Conservation (phyloP, 2,797 vertebrate species). For the Zalophus californianus region DNA sequence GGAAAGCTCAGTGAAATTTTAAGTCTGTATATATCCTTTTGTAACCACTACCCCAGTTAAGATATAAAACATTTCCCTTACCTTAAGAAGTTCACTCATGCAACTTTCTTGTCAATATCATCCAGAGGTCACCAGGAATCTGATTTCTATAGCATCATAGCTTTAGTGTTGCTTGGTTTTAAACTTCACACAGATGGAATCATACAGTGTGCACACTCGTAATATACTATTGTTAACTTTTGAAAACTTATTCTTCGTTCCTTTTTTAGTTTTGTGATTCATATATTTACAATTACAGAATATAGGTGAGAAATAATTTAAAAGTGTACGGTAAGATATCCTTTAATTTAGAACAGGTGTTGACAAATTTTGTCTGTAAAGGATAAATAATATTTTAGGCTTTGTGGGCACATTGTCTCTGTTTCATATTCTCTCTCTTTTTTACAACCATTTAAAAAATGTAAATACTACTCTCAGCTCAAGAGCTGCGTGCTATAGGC, state of each 20-base stretch:
- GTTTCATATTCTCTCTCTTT: neutral
- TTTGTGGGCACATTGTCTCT: neutral
- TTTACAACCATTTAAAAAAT: neutral
- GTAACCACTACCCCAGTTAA: neutral
- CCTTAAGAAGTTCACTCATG: neutral
- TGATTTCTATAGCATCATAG: neutral
- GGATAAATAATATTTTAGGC: neutral
- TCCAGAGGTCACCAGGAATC: neutral
- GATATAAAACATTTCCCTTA: neutral
- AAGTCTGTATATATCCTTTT: neutral
- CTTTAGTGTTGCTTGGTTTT: neutral
- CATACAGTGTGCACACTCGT: neutral
- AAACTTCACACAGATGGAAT: neutral
- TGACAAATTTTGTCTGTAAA: neutral
- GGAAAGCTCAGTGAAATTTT: neutral
- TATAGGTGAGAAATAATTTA: neutral
- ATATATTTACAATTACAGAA: neutral
- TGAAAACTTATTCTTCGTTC: slow-evolving; percentile 6
- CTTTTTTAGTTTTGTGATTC: slow-evolving; percentile 47
- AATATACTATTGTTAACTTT: neutral
- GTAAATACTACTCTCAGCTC: neutral
- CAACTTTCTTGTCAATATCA: neutral
- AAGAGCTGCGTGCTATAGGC: neutral
- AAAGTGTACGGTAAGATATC: neutral
- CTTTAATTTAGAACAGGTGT: slow-evolving; percentile 25